These are phyloP conservation scores for Orestias chungarensis DNA, from an alignment of 2,797 vertebrate genomes.

Conservation along the genomic window DNA sequence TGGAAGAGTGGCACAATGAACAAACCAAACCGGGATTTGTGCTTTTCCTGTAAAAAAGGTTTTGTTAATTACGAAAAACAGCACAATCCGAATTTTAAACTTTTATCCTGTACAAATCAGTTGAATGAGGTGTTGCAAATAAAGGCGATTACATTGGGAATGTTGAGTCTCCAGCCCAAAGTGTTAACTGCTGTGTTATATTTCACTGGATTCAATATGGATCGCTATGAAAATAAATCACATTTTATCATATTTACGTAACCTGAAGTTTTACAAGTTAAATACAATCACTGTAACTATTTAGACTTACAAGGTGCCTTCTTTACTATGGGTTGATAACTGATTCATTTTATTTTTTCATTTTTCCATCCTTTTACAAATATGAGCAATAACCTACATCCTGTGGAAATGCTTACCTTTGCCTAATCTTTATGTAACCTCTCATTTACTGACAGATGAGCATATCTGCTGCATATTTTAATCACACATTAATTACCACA, in stretches of 20 bases:
- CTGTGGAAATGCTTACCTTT: neutral
- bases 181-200: too few relatives aligned
- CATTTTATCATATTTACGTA: too few relatives aligned
- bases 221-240: neutral
- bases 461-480: neutral
- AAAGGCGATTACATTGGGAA: too few relatives aligned
- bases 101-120: neutral
- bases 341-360: too few relatives aligned
- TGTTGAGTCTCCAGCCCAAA: neutral
- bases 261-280: too few relatives aligned
- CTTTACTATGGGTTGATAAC: too few relatives aligned
- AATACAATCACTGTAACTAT: neutral
- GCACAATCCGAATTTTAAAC: neutral
- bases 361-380: neutral
- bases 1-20: slow-evolving; percentile 61
- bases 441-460: neutral
- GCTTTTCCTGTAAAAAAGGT: slow-evolving; percentile 41
- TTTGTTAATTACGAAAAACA: neutral
- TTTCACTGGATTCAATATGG: too few relatives aligned
- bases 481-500: neutral
- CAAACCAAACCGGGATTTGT: slow-evolving; percentile 20
- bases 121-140: neutral
- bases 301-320: neutral
- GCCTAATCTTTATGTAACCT: neutral
- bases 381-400: neutral